Percentiles rank a stretch among this genome's conserved stretches.
These are phyloP conservation scores for Columba janthina DNA, from an alignment of 2,113 vertebrate genomes.

Conservation along the genomic window DNA sequence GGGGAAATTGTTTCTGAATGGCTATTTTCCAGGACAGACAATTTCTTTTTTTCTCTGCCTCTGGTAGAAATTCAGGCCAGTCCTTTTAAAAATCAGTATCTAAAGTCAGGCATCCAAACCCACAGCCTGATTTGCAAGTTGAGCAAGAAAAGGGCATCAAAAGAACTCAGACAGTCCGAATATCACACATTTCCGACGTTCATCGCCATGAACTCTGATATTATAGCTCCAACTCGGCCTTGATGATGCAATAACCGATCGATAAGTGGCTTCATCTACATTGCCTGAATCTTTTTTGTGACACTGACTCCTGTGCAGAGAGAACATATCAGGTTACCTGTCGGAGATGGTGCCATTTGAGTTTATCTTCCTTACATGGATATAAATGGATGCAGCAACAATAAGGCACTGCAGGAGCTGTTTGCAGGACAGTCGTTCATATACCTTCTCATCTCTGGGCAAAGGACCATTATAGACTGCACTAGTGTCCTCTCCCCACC, in stretches of 20 bases:
- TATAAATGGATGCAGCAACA: background rate
- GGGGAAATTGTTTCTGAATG: constrained; percentile 23
- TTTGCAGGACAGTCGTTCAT: background rate
- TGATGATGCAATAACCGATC: background rate
- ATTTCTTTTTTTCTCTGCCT: background rate
- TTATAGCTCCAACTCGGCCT: background rate
- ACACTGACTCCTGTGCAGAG: background rate
- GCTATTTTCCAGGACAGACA: background rate
- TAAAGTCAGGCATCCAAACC: background rate
- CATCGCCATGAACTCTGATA: background rate
- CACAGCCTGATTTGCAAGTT: background rate
- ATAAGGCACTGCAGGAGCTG: background rate
- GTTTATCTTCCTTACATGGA: background rate
- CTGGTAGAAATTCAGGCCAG: background rate
- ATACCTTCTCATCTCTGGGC: background rate
- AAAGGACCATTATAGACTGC: background rate
- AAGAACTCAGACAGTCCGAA: background rate
- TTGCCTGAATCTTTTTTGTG: background rate
- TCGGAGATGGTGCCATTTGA: background rate
- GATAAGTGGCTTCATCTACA: background rate
- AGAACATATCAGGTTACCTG: background rate
- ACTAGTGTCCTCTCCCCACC: background rate
- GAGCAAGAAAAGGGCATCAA: background rate
- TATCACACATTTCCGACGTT: background rate
- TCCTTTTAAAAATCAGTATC: background rate